phyloP scores from a whole-genome alignment of 2,113 vertebrate species.

The Cyanistes caeruleus region DNA sequence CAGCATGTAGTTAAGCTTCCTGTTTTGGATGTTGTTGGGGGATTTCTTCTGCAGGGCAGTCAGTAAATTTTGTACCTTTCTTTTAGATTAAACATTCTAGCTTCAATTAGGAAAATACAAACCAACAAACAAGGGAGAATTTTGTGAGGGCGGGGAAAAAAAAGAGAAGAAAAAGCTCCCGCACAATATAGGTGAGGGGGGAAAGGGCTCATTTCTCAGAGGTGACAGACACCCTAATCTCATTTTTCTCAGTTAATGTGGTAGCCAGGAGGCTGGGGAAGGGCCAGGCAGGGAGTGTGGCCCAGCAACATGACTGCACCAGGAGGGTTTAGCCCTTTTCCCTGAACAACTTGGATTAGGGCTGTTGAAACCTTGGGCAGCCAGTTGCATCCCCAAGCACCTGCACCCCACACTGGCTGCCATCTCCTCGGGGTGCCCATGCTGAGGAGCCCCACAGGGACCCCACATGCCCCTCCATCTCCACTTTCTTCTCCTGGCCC shows the following conservation, averaged over 20 bases:
- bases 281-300: background rate
- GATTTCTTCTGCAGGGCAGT: background rate
- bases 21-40: background rate
- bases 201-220: background rate
- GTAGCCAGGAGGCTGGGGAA: background rate
- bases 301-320: background rate
- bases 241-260: background rate
- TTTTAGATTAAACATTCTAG: background rate
- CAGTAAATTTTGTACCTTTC: background rate
- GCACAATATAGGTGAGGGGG: background rate
- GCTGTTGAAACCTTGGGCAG: conserved; percentile 51
- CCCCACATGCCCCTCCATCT: background rate
- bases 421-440: background rate
- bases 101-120: background rate
- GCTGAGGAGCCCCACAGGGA: background rate
- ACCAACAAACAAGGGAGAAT: background rate
- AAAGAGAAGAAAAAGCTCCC: background rate
- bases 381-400: background rate
- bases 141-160: background rate
- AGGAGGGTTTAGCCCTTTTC: background rate
- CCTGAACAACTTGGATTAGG: conserved; percentile 53
- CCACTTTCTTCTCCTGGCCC: conserved; percentile 33
- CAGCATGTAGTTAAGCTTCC: background rate
- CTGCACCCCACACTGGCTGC: background rate
- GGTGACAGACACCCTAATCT: background rate